A percentile compares a stretch with the other conserved stretches of the same genome.
Evolutionary conservation across 2,888 invertebrate genomes (phyloP).

Genomic region (Iphiclides podalirius): DNA sequence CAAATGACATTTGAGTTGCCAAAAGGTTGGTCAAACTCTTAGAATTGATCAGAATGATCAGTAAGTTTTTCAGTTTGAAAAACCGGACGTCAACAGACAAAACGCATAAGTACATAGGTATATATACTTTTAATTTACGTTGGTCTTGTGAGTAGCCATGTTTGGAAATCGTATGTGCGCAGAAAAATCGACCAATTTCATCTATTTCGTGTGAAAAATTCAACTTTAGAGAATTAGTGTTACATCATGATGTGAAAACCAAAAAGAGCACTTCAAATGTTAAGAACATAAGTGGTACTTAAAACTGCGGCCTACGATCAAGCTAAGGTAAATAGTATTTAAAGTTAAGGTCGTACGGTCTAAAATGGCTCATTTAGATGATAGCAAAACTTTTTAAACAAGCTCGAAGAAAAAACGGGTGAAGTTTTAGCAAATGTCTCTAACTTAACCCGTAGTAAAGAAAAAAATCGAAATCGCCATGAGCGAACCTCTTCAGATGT

Average conservation of each 20-base stretch:
- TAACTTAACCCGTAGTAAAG: not conserved
- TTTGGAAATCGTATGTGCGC: no score
- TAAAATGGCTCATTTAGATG: not conserved
- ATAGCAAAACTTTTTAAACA: not conserved
- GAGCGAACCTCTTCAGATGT: not conserved
- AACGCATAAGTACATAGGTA: no score
- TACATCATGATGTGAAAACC: constrained; percentile 1
- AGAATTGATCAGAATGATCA: no score
- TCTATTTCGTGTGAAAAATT: no score
- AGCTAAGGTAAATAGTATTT: not conserved
- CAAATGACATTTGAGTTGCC: no score
- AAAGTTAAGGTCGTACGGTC: not conserved
- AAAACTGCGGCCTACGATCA: not conserved
- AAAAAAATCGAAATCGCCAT: not conserved
- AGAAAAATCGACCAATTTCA: no score
- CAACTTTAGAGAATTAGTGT: no score
- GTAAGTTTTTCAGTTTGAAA: no score
- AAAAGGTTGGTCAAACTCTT: no score
- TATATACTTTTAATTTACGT: no score
- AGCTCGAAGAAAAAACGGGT: not conserved
- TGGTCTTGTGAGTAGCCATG: no score
- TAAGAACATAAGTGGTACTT: constrained; percentile 5
- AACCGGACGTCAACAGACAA: no score
- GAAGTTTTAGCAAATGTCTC: not conserved
- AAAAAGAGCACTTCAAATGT: constrained; percentile 8